Conservation (phyloP, 2,797 vertebrate genomes). For the Cetoscarus ocellatus region DNA sequence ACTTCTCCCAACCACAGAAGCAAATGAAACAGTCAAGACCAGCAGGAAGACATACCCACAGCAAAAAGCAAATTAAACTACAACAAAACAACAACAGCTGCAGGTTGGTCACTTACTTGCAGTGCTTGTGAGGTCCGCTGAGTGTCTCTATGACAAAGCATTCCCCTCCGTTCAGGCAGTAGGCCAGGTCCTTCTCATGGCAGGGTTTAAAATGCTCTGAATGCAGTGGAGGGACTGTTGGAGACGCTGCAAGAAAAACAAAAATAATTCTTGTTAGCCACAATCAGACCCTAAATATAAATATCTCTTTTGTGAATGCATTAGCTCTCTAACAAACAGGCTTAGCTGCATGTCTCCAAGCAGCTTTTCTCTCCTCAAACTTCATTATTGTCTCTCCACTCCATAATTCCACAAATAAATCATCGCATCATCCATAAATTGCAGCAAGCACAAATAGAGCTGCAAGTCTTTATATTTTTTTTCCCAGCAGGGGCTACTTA, state of each 20-base stretch:
- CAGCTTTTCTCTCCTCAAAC: constrained; percentile 2
- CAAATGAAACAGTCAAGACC: constrained; percentile 13
- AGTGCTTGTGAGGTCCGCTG: constrained; percentile 97
- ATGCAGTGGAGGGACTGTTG: constrained; percentile 92
- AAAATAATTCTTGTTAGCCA: constrained; percentile 37
- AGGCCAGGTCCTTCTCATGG: constrained; percentile 95
- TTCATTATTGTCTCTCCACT: constrained; percentile 4
- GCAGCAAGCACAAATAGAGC: constrained; percentile 1
- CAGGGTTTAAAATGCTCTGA: constrained; percentile 98
- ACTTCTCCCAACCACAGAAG: neutral
- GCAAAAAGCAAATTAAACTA: neutral
- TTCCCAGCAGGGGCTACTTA: constrained; percentile 19
- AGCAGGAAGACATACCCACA: neutral
- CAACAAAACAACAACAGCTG: neutral
- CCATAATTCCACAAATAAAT: constrained; percentile 17
- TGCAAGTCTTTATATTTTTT: neutral
- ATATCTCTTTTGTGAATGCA: neutral
- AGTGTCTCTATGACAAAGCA: constrained; percentile 98
- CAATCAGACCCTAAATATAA: neutral
- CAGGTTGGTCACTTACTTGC: constrained; percentile 89
- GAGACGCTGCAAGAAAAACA: constrained; percentile 84
- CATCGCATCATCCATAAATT: constrained; percentile 11
- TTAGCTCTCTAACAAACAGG: neutral
- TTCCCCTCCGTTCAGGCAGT: constrained; percentile 96
- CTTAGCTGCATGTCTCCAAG: neutral